A percentile compares a stretch with the other conserved stretches of the same genome.
These are phyloP conservation scores for Zaprionus gabonicus DNA, from an alignment of 1,140 invertebrate genomes.

Conservation along the genomic window DNA sequence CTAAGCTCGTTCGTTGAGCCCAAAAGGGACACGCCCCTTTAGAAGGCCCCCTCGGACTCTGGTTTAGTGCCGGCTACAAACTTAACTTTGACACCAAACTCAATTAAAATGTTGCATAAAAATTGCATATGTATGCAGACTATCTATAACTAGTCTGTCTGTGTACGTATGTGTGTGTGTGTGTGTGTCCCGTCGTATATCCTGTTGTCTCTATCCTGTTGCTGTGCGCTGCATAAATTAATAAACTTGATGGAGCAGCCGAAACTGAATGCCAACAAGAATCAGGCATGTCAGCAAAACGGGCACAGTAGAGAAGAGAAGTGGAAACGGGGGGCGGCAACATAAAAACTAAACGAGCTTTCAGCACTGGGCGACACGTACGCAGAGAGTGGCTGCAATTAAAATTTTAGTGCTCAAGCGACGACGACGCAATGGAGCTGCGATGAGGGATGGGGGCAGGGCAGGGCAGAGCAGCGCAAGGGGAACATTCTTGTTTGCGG, in stretches of 20 bases:
- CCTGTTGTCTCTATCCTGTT: conserved; percentile 14
- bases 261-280: not conserved
- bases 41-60: not conserved
- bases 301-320: not conserved
- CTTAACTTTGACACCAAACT: conserved; percentile 76
- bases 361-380: conserved; percentile 68
- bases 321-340: not conserved
- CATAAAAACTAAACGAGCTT: conserved; percentile 78
- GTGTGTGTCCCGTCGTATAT: conserved; percentile 20
- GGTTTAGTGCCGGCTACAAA: conserved; percentile 57
- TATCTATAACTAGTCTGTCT: conserved; percentile 37
- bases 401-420: conserved; percentile 73
- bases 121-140: conserved; percentile 72
- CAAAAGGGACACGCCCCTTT: conserved; percentile 16
- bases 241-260: conserved; percentile 69
- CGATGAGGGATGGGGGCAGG: not conserved
- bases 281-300: not conserved
- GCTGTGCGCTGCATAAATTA: conserved; percentile 70
- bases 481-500: not conserved
- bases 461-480: not conserved
- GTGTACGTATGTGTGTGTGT: conserved; percentile 5
- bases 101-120: conserved; percentile 77
- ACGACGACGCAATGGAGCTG: conserved; percentile 9
- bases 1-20: conserved; percentile 45
- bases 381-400: conserved; percentile 73